phyloP scores from a whole-genome alignment of 2,113 vertebrate species.

The Psettodes erumei region DNA sequence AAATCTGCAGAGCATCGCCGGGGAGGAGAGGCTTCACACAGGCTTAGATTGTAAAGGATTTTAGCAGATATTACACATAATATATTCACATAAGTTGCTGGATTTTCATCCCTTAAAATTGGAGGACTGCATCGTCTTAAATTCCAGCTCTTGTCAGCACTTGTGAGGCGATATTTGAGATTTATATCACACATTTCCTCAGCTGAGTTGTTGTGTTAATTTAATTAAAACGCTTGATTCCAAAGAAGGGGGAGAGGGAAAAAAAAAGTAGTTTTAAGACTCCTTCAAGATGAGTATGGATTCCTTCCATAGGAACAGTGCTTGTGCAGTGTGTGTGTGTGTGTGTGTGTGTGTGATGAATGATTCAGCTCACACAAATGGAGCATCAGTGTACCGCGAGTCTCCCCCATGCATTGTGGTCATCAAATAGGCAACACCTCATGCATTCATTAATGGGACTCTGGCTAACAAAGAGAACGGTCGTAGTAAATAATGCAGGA shows the following conservation, averaged over 20 bases:
- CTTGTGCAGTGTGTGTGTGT: neutral
- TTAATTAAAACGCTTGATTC: neutral
- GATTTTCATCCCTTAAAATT: neutral
- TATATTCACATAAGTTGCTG: neutral
- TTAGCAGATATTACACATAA: neutral
- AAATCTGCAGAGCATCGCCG: neutral
- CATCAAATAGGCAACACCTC: conserved; percentile 75
- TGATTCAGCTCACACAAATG: conserved; percentile 78
- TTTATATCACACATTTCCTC: neutral
- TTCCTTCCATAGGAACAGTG: conserved; percentile 16
- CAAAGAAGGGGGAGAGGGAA: too few relatives aligned
- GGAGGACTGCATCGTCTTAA: neutral
- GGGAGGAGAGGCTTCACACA: neutral
- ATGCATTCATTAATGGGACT: conserved; percentile 78
- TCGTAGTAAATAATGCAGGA: conserved; percentile 75
- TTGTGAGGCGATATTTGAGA: neutral
- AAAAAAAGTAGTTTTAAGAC: neutral
- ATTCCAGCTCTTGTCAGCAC: conserved; percentile 7
- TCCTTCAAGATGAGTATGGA: conserved; percentile 27
- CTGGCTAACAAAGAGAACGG: conserved; percentile 71
- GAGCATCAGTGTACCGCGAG: conserved; percentile 67
- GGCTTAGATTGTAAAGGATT: neutral
- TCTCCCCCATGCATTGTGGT: conserved; percentile 72
- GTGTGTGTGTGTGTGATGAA: conserved; percentile 54
- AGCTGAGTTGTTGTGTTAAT: neutral